Percentiles rank a stretch among this genome's conserved stretches.
These are phyloP conservation scores for Phylloscopus trochiloides DNA, from an alignment of 2,113 vertebrate species.

Conservation along the genomic window DNA sequence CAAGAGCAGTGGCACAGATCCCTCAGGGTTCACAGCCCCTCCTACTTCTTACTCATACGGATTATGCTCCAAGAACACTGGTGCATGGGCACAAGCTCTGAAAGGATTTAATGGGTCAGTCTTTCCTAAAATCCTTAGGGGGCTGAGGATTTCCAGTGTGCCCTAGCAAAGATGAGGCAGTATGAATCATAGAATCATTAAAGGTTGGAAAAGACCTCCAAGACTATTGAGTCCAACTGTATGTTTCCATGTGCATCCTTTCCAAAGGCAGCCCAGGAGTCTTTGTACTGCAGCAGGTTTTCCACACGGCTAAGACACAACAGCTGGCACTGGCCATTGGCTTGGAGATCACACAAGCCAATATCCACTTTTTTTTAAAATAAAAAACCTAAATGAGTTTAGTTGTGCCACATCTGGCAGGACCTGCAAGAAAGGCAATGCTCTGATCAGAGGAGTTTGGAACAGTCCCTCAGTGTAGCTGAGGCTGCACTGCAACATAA, in stretches of 20 bases:
- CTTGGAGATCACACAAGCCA: not conserved
- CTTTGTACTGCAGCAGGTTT: not conserved
- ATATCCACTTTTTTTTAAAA: not conserved
- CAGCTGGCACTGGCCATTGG: not conserved
- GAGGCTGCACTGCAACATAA: not conserved
- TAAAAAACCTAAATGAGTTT: not conserved
- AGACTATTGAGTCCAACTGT: rapidly evolving
- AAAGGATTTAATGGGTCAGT: not conserved
- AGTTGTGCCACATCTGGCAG: not conserved
- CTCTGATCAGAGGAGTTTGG: not conserved
- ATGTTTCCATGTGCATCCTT: not conserved
- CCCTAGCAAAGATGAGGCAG: not conserved
- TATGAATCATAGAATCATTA: not conserved
- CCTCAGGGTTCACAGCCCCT: not conserved
- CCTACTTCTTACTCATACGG: not conserved
- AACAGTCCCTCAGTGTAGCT: not conserved
- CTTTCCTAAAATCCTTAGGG: not conserved
- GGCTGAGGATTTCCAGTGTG: not conserved
- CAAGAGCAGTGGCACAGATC: not conserved
- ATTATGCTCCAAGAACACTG: not conserved
- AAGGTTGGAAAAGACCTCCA: not conserved
- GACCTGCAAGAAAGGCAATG: not conserved
- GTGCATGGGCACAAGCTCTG: not conserved
- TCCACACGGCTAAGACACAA: not conserved
- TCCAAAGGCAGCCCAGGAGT: not conserved